Evolutionary conservation across 2,888 invertebrate genomes (phyloP), one percentile per base, ranked within the genome.

Genomic region (Cataglyphis altisquamis): DNA sequence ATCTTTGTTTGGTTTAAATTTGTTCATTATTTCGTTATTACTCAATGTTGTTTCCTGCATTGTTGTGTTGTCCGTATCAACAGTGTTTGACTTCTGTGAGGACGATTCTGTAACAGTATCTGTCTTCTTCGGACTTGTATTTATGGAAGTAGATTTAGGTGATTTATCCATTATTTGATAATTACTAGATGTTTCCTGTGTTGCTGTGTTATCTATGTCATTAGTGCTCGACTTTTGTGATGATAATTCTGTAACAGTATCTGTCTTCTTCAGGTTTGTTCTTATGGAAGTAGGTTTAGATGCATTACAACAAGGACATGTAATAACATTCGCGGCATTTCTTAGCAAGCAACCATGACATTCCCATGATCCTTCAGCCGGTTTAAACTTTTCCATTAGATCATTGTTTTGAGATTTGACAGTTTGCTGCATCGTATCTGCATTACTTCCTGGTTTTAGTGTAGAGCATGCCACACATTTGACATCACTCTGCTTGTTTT

Each of bases 331-430:
- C 39, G 75, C 70, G 1, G 87, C 78, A 91, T 97, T 97, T 80
- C 95, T 95, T 0, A 97, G 95, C 95, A 96, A 95, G 92, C 97
- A 97, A 25, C 95, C 95, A 18, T 94, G 94, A 92, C 97, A 97
- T 84, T 96, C 96, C 97, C 97, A 97, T 55, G 95, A 95, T 39
- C 94, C 95, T 39, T 92, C 91, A 74, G 95, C 93, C 3, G 92
- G 85, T 75, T 93, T 93, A 32, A 92, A 93, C 73, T 86, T 88
- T 9, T 84, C 84, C 73, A 89, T 72, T 6, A 90, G 36, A 64
- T 90, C 80, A 81, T 52, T 57, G 29, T 62, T 74, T 41, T 67
- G 32, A 29, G 70, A 48, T 55, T 84, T 84, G 64, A 64, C 29
- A 52, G 52, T 36, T n/a, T 84, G 63, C 64, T 72, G 60, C 6